Conservation (phyloP, 2,888 invertebrate species). For the Platynereis dumerilii region DNA sequence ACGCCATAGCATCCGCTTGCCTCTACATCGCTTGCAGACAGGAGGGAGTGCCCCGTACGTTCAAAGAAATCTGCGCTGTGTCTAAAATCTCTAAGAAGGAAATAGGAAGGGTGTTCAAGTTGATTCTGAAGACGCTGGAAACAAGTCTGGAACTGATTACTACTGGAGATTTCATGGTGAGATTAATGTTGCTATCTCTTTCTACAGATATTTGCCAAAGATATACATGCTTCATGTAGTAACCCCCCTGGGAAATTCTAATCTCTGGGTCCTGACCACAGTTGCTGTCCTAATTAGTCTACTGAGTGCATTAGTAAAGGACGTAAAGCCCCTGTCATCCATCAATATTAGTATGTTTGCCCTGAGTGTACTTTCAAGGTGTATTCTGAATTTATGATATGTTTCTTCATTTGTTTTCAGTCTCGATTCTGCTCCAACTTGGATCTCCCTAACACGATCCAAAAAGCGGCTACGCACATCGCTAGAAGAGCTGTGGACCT, state of each 20-base stretch:
- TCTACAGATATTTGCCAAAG: too few relatives aligned
- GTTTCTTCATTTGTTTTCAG: constrained; percentile 52
- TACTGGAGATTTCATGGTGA: constrained; percentile 98
- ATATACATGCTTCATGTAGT: too few relatives aligned
- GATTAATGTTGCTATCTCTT: constrained; percentile 10
- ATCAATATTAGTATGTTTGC: too few relatives aligned
- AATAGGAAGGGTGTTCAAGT: constrained; percentile 96
- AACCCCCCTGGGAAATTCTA: too few relatives aligned
- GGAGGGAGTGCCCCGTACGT: constrained; percentile 97
- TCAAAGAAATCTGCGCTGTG: constrained; percentile 99
- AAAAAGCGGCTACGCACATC: constrained; percentile 89
- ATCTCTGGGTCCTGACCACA: too few relatives aligned
- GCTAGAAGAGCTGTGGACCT: constrained; percentile 95
- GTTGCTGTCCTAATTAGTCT: too few relatives aligned
- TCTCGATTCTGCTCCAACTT: constrained; percentile 91
- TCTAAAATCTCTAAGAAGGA: constrained; percentile 99
- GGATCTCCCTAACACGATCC: constrained; percentile 70
- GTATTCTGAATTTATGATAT: too few relatives aligned
- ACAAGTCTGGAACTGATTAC: constrained; percentile 97
- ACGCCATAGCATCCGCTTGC: constrained; percentile 98
- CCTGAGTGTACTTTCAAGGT: too few relatives aligned
- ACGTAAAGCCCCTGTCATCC: too few relatives aligned
- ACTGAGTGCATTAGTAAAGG: too few relatives aligned
- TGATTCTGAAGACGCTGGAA: constrained; percentile 93
- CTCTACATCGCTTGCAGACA: constrained; percentile 98